Conservation (phyloP, 2,113 vertebrate genomes). For the Salvelinus namaycush region DNA sequence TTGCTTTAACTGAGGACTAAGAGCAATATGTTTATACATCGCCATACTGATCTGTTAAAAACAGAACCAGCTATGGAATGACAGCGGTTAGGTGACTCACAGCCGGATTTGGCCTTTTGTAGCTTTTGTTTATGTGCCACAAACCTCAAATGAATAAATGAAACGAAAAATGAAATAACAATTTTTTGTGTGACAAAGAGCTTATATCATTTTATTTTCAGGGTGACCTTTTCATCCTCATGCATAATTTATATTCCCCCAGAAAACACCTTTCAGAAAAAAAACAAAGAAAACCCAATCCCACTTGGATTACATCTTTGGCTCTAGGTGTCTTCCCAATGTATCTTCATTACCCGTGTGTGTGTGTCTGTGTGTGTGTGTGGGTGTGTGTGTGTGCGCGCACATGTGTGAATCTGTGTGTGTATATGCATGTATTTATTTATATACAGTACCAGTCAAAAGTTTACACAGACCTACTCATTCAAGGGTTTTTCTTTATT, state of each 20-base stretch:
- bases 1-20: constrained; percentile 4
- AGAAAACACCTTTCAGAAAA: constrained; percentile 80
- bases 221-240: constrained; percentile 84
- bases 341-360: constrained; percentile 66
- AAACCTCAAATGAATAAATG: constrained; percentile 25
- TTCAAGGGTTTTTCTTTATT: too few relatives aligned
- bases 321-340: constrained; percentile 81
- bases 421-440: constrained; percentile 19
- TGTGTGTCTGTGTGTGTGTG: constrained; percentile 61
- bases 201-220: constrained; percentile 69
- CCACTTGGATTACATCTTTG: constrained; percentile 80
- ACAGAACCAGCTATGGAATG: constrained; percentile 2
- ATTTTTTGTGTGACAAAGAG: constrained; percentile 78
- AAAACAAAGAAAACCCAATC: constrained; percentile 76
- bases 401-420: constrained; percentile 47
- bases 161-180: constrained; percentile 57
- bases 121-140: constrained; percentile 42
- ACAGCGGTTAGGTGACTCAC: background rate
- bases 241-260: constrained; percentile 88
- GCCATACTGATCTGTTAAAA: background rate
- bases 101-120: constrained; percentile 26
- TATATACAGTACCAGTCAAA: background rate
- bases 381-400: constrained; percentile 18
- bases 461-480: too few relatives aligned
- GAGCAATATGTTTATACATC: background rate